Evolutionary conservation across 2,113 vertebrate genomes (phyloP).

Genomic region (Macquaria australasica): DNA sequence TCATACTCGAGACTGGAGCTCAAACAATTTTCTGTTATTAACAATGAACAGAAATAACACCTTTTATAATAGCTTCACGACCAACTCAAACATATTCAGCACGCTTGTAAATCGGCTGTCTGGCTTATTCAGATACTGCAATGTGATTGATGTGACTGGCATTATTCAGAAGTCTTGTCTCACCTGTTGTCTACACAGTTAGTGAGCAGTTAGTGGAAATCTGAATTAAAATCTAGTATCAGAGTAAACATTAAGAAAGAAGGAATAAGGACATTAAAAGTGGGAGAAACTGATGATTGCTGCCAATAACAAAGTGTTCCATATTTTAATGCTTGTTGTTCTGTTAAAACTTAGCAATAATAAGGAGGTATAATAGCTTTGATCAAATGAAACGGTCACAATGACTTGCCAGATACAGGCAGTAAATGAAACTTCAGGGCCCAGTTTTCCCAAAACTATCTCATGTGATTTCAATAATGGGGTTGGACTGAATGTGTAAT

Average conservation of each 20-base stretch:
- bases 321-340: neutral
- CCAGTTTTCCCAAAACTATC: neutral
- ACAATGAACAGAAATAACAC: conserved; percentile 18
- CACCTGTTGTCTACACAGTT: neutral
- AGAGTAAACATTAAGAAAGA: neutral
- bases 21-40: conserved; percentile 44
- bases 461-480: neutral
- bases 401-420: conserved; percentile 6
- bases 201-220: neutral
- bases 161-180: neutral
- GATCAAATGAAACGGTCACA: conserved; percentile 10
- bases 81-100: neutral
- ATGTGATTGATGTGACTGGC: neutral
- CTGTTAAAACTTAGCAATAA: neutral
- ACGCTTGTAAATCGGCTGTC: neutral
- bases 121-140: conserved; percentile 23
- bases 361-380: neutral
- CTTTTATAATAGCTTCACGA: neutral
- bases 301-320: neutral
- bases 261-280: neutral
- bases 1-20: conserved; percentile 7
- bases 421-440: neutral
- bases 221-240: neutral
- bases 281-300: neutral
- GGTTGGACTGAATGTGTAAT: neutral